Percentiles rank a stretch among this genome's conserved stretches.
These are phyloP conservation scores for Solea solea DNA, from an alignment of 2,113 vertebrate species.

Conservation along the genomic window DNA sequence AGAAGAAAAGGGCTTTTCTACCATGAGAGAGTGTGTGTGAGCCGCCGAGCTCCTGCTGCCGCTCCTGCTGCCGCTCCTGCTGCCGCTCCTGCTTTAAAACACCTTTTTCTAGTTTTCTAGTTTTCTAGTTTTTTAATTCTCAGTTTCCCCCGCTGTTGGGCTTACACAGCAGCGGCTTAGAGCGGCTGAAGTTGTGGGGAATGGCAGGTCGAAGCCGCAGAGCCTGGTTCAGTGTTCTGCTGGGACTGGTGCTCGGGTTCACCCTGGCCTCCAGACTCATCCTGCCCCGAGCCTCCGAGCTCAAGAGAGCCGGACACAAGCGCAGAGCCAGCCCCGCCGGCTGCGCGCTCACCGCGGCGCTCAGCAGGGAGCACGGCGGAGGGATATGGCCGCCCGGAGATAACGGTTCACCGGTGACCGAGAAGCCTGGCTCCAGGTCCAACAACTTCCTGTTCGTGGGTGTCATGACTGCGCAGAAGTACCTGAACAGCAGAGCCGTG, in stretches of 20 bases:
- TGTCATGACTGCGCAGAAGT: constrained; percentile 97
- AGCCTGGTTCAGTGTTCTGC: constrained; percentile 91
- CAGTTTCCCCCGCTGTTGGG: background rate
- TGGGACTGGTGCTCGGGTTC: constrained; percentile 93
- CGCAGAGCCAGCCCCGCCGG: constrained; percentile 76
- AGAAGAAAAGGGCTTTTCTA: constrained; percentile 69
- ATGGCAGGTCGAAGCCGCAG: constrained; percentile 91
- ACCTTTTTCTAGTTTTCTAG: background rate
- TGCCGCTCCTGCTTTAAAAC: too few relatives aligned
- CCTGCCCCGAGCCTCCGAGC: constrained; percentile 85
- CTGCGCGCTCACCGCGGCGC: constrained; percentile 65
- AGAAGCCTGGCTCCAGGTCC: constrained; percentile 67
- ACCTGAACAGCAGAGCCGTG: constrained; percentile 92
- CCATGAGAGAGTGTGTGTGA: constrained; percentile 69
- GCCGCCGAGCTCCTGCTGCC: constrained; percentile 4
- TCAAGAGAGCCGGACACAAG: constrained; percentile 85
- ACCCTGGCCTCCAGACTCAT: constrained; percentile 91
- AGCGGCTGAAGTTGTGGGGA: constrained; percentile 68
- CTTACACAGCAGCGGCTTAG: background rate
- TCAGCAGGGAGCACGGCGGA: constrained; percentile 71
- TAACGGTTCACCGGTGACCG: constrained; percentile 65
- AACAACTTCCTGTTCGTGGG: constrained; percentile 91
- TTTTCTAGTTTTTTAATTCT: too few relatives aligned
- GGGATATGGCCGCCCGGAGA: constrained; percentile 70
- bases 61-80: too few relatives aligned